Conservation (phyloP, 2,888 invertebrate genomes). For the Nyleta sp. region DNA sequence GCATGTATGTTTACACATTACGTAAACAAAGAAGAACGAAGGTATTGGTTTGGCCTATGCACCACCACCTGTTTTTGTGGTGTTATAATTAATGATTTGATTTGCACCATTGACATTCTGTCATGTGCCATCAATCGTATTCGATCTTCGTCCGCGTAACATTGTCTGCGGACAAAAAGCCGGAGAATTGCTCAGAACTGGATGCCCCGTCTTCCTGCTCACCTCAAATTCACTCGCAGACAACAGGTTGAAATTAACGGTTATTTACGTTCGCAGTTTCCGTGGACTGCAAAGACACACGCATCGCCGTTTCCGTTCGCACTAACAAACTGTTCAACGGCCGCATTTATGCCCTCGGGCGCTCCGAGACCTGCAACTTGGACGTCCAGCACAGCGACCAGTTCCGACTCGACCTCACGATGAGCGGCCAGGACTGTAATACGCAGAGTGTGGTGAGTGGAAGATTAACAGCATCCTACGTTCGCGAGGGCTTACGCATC, state of each 20-base stretch:
- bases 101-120: too few relatives aligned
- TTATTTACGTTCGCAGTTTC: slow-evolving; percentile 86
- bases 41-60: too few relatives aligned
- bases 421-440: slow-evolving; percentile 97
- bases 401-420: slow-evolving; percentile 95
- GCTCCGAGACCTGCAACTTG: slow-evolving; percentile 97
- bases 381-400: slow-evolving; percentile 96
- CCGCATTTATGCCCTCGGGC: slow-evolving; percentile 95
- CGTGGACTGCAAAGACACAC: slow-evolving; percentile 96
- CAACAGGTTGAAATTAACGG: slow-evolving; percentile 13
- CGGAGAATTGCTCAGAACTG: too few relatives aligned
- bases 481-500: neutral
- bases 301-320: slow-evolving; percentile 95
- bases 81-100: too few relatives aligned
- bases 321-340: slow-evolving; percentile 98
- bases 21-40: too few relatives aligned
- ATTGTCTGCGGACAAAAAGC: too few relatives aligned
- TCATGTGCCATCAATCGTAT: too few relatives aligned
- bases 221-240: neutral
- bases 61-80: too few relatives aligned
- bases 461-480: slow-evolving; percentile 13
- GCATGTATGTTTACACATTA: too few relatives aligned
- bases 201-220: neutral
- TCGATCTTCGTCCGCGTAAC: too few relatives aligned
- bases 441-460: slow-evolving; percentile 96